Evolutionary conservation across 1,140 invertebrate genomes (phyloP), one percentile per base, ranked within the genome.

Genomic region (Caerostris extrusa): DNA sequence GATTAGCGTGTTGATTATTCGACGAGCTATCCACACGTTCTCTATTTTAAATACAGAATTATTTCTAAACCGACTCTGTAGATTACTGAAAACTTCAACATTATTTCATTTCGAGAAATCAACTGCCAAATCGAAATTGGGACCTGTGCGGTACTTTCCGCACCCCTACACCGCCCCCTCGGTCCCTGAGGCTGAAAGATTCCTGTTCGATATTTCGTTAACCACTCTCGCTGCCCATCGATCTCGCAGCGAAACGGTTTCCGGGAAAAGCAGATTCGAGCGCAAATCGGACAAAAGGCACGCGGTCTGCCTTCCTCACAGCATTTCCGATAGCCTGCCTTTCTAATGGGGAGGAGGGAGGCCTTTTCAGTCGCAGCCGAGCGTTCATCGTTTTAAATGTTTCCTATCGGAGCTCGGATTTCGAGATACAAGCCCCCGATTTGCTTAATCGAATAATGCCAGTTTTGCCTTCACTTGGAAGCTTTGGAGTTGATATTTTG

Each of bases 151-250:
- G 7, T 34, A 71, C 69, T n/a, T 7, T 8, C 12, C 69, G 69
- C 69, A 50, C 34, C 69, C 69, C 50, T 71, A 34, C 19, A 50
- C 8, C 19, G 7, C 69, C 34, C 69, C 69, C 69, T n/a, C 53
- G 34, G 19, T 77, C 71, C 71, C 71, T 77, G 71, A 77, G 71
- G 71, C 83, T 85, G 55, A 85, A 85, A 85, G 56, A 85, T 85
- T 87, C 91, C 87, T 93, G 91, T 93, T 93, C 91, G 91, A 93
- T 93, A 93, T 93, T 93, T 87, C 91, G 82, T 87, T 93, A 93
- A 93, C 91, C 91, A 83, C 91, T 93, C 91, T 93, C 83, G 50
- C 91, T 87, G 61, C 58, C 34, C 91, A 93, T 93, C 91, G 91
- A 93, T 93, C 64, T 93, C 91, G 19, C 61, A 58, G 83, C 56